Base-by-base conservation (phyloP, 1,140 invertebrate species). In the Cyrtorhinus lividipennis region DNA sequence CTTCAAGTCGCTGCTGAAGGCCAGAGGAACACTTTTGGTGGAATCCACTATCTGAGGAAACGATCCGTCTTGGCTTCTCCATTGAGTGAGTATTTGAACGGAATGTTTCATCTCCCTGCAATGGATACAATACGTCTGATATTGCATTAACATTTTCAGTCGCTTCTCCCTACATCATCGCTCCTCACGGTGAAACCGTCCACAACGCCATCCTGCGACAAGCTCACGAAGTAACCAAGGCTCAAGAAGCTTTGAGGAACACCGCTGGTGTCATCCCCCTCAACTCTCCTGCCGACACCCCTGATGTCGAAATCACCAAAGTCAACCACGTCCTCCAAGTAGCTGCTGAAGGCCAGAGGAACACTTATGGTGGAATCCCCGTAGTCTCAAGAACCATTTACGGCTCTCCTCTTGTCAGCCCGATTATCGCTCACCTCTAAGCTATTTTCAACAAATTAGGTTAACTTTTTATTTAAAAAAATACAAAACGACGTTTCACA, bases 251-350 rank as follows among this genome's bases (percentile, higher is more conserved):
- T 30, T 15, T 59, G 2, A 59, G 58, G 58, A 59, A 59, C 26
- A 27, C 25, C n/a, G 24, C 27, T 12, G 58, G 58, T 18, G 25
- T 30, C 26, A 27, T 59, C 25, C 58, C 58, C 1, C 8, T 30
- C 25, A 27, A 30, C 24, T 59, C 58, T 3, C 58, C 58, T 13
- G 58, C 58, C n/a, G 58, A 59, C 58, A 30, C 58, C n/a, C 58
- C 58, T n/a, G 58, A 59, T 22, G 58, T 59, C 22, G 58, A 26
- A 15, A 30, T 30, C 24, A 30, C 26, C 58, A 59, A 59, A 30
- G 24, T 27, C 24, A 26, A 27, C 26, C 58, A 59, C 58, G 24
- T 59, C 58, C 24, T 27, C 26, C 58, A 59, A 59, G 24, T 27
- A 13, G 58, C 25, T n/a, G 24, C 24, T 30, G 58, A 59, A 59